phyloP scores from a whole-genome alignment of 2,113 vertebrate species.

The Egretta garzetta region DNA sequence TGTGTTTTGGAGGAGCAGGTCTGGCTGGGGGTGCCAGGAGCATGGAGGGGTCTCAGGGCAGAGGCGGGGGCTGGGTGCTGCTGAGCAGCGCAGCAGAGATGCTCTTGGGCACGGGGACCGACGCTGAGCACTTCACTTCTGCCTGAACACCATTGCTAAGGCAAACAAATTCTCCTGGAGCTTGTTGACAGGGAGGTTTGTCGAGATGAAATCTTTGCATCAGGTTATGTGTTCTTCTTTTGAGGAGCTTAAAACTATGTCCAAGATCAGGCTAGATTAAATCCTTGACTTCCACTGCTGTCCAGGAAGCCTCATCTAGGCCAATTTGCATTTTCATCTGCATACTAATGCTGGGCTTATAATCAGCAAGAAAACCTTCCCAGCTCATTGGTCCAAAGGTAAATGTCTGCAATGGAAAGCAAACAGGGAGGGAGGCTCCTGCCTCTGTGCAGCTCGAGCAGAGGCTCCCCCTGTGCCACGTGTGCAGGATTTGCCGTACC shows the following conservation, averaged over 20 bases:
- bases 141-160: background rate
- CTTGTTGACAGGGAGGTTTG: background rate
- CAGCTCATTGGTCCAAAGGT: conserved; percentile 15
- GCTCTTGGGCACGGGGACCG: fast-evolving
- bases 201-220: conserved; percentile 17
- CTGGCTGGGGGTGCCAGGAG: fast-evolving
- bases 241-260: conserved; percentile 14
- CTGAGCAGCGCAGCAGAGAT: background rate
- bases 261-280: conserved; percentile 12
- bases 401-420: conserved; percentile 1
- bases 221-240: background rate
- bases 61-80: background rate
- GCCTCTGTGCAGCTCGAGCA: background rate
- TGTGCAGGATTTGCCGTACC: conserved; percentile 2
- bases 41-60: background rate
- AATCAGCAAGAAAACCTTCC: conserved; percentile 26
- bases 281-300: background rate
- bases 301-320: background rate
- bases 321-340: background rate
- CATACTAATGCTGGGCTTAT: background rate
- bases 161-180: background rate
- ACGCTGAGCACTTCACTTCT: background rate
- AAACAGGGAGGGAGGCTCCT: background rate
- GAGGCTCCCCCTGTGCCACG: background rate
- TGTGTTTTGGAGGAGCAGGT: fast-evolving